These are phyloP conservation scores for Desoria tigrina DNA, from an alignment of 2,888 invertebrate genomes.

Conservation along the genomic window DNA sequence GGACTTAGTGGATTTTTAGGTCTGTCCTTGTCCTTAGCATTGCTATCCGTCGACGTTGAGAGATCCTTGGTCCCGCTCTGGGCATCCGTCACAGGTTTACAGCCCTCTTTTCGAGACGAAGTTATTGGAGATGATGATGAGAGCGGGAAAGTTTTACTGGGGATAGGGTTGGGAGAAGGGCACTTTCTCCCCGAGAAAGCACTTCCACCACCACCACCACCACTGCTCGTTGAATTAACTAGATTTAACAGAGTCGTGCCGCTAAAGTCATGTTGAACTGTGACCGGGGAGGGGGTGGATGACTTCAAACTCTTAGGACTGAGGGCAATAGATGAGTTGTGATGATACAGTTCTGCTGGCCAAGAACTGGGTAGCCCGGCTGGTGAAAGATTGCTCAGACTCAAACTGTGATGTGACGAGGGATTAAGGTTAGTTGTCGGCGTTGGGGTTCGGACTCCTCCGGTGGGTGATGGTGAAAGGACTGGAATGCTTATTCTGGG, in stretches of 20 bases:
- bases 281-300: constrained; percentile 52
- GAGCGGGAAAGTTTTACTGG: background rate
- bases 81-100: background rate
- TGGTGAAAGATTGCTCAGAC: constrained; percentile 23
- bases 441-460: constrained; percentile 36
- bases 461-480: constrained; percentile 32
- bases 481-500: constrained; percentile 45
- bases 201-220: constrained; percentile 12
- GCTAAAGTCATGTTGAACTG: constrained; percentile 45
- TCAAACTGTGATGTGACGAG: constrained; percentile 25
- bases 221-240: background rate
- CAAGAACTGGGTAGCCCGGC: constrained; percentile 30
- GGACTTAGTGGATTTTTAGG: too few species aligned
- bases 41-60: background rate
- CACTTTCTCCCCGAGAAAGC: constrained; percentile 25
- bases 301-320: constrained; percentile 51
- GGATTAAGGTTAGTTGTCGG: constrained; percentile 31
- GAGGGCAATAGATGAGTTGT: constrained; percentile 45
- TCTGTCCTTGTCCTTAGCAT: too few species aligned
- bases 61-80: background rate
- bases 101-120: too few species aligned
- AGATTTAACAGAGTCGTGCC: background rate
- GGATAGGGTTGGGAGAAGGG: constrained; percentile 31
- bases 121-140: background rate
- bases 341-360: constrained; percentile 44